Base-by-base conservation (phyloP, 2,113 vertebrate species). In the Mohoua ochrocephala region DNA sequence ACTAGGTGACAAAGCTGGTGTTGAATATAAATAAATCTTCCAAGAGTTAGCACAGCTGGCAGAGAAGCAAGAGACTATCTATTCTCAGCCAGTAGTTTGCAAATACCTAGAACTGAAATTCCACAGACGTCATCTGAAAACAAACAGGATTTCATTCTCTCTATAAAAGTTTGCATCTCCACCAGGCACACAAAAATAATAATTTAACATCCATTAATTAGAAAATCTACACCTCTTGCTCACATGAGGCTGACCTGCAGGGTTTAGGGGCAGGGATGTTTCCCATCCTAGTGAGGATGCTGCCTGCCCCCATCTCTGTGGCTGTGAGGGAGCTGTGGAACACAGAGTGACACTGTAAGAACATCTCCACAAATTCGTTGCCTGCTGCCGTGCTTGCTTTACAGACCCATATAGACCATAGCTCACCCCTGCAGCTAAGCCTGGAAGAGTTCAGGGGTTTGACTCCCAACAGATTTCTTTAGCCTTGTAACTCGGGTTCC, bases 211-310 rank as follows among this genome's bases (percentile, higher is more conserved):
- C 11, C 39, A 31, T 26, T n/a, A 11, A 23, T 0, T 53, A 22
- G 14, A 44, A 67, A 84, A 84, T 42, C 30, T 31, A 22, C 20
- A 15, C 2, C 10, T 76, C 28, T 49, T n/a, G 20, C 60, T 79
- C 26, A 11, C 28, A 15, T 35, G 33, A 63, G 33, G 42, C 5
- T 16, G 64, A 2, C 13, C 65, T 30, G 13, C 0, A 6, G 24
- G 28, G 16, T 23, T 26, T 33, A 18, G 31, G 13, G 21, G 8
- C 42, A 78, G 28, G 37, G n/a, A 8, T 15, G 13, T 37, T 57
- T 50, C 21, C 0, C 0, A 19, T n/a, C 20, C 31, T 20, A 1
- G 3, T 13, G 37, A 33, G 59, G 59, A 31, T 27, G 45, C 59
- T 73, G 41, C 39, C 19, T 47, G 35, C 9, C 15, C 39, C 21